Base-by-base conservation (phyloP, 1,140 invertebrate genomes). In the Megathymus violae region DNA sequence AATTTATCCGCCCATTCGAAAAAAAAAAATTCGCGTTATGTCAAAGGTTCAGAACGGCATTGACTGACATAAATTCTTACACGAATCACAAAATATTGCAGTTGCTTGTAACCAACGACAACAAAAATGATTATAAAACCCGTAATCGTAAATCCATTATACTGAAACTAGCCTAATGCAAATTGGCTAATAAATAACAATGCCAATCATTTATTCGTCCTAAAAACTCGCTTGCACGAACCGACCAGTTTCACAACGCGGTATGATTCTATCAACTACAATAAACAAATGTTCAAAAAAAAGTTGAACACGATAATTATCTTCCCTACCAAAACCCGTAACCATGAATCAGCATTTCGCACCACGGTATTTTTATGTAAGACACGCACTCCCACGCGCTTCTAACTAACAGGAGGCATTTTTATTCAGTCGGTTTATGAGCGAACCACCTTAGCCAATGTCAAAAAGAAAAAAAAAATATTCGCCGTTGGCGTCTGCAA, bases 271-370 rank as follows among this genome's bases (percentile, higher is more conserved):
- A 44, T 54, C 51, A 56, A 44, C 22, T 31, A 56, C 52, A 56
- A 44, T 44, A 67, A 76, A 78, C 69, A 70, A 78, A 74, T 68
- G 52, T 70, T 65, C 54, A 70, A 69, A 80, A 70, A 52, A 51
- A 61, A 54, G 48, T 61, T 60, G 48, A 59, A 67, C 51, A 58
- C 58, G 54, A 62, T 66, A 69, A 78, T 77, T 62, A 76, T 71
- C 67, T 61, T 62, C 38, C 48, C 22, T 68, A 46, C 71, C 65
- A 71, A 72, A 76, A 79, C 67, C 62, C 52, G 41, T 54, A 71
- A 68, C 68, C 54, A 78, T 85, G 83, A 88, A 72, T 88, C 85
- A 88, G 80, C 80, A 74, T 72, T 83, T 70, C 65, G 48, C 78
- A 76, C 56, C 47, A 40, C 63, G 75, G 74, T 74, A 44, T 56